A percentile compares a stretch with the other conserved stretches of the same genome.
Conservation (phyloP, 2,113 vertebrate species). For the Perccottus glenii region DNA sequence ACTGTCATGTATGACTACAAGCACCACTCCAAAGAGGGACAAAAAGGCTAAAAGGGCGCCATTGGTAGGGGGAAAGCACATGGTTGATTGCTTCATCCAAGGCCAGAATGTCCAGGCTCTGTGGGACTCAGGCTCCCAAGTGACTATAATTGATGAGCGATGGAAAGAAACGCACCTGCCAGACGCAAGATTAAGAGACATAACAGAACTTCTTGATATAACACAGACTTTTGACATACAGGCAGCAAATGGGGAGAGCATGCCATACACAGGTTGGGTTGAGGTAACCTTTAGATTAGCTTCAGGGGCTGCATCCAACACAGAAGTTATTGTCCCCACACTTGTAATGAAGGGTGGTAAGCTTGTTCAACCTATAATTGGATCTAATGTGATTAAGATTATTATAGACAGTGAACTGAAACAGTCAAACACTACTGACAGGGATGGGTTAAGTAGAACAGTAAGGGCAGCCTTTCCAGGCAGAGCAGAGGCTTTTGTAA, state of each 20-base stretch:
- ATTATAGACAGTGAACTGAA: background rate
- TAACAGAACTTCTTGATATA: slow-evolving; percentile 22
- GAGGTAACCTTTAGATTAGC: slow-evolving; percentile 16
- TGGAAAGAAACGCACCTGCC: slow-evolving; percentile 30
- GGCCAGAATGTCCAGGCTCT: slow-evolving; percentile 4
- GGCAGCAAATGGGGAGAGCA: slow-evolving; percentile 24
- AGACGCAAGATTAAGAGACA: slow-evolving; percentile 13
- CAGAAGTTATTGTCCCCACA: slow-evolving; percentile 8
- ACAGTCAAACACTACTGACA: slow-evolving; percentile 1
- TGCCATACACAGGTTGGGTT: slow-evolving; percentile 16
- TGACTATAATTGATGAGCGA: slow-evolving; percentile 32
- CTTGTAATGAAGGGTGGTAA: slow-evolving; percentile 16
- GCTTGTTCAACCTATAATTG: slow-evolving; percentile 30
- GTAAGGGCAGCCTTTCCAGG: slow-evolving; percentile 17
- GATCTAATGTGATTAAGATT: slow-evolving; percentile 36
- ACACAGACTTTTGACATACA: slow-evolving; percentile 9
- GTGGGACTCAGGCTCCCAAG: slow-evolving; percentile 22
- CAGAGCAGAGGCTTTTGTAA: background rate
- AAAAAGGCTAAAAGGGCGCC: no score
- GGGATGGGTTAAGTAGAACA: slow-evolving; percentile 1
- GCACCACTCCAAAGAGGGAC: no score
- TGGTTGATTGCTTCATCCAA: slow-evolving; percentile 32
- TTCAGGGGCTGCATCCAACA: background rate
- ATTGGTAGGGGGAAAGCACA: no score
- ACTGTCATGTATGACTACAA: background rate